Evolutionary conservation across 2,888 invertebrate genomes (phyloP).

Genomic region (Synergus umbraculus): DNA sequence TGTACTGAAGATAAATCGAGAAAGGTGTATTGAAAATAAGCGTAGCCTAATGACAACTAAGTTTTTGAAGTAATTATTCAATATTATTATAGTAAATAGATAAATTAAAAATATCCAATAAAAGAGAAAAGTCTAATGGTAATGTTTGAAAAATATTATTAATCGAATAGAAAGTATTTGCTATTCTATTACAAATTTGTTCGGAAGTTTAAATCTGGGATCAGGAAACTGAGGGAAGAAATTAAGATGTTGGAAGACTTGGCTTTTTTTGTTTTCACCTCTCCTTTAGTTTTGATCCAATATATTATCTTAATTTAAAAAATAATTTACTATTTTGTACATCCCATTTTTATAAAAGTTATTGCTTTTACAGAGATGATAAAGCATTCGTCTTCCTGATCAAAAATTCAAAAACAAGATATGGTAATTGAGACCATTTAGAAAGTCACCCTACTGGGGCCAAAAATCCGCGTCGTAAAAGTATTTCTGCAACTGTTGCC

Average conservation of each 20-base stretch:
- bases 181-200: background rate
- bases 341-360: background rate
- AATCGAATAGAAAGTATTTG: background rate
- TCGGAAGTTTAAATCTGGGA: background rate
- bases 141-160: background rate
- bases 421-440: slow-evolving; percentile 36
- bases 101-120: background rate
- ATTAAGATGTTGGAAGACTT: background rate
- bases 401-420: slow-evolving; percentile 22
- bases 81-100: background rate
- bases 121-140: background rate
- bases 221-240: background rate
- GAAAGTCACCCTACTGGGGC: slow-evolving; percentile 37
- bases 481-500: slow-evolving; percentile 38
- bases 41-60: background rate
- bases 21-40: background rate
- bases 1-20: background rate
- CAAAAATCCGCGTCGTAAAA: slow-evolving; percentile 26
- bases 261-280: background rate
- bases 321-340: background rate
- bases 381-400: slow-evolving; percentile 27
- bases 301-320: background rate
- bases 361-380: background rate
- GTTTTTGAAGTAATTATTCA: background rate
- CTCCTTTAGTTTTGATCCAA: background rate